Percentiles rank a stretch among this genome's conserved stretches.
These are phyloP conservation scores for Marcusenius ussheri DNA, from an alignment of 2,113 vertebrate species.

Conservation along the genomic window DNA sequence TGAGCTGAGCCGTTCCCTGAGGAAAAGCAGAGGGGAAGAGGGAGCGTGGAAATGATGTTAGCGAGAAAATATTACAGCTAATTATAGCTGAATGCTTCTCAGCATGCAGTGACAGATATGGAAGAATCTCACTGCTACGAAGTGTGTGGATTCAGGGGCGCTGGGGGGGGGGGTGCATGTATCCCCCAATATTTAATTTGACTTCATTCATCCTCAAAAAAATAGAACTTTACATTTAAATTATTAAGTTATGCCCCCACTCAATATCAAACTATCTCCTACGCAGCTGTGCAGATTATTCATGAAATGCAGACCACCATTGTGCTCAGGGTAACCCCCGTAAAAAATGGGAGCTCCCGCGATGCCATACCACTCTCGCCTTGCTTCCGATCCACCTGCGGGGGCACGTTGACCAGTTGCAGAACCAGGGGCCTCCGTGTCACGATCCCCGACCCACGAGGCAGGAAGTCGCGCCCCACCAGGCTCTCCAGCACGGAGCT, in stretches of 20 bases:
- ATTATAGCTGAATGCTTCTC: neutral
- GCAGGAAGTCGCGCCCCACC: conserved; percentile 68
- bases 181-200: neutral
- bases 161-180: neutral
- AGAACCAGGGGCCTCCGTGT: conserved; percentile 67
- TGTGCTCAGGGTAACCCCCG: neutral
- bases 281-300: neutral
- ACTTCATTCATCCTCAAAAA: neutral
- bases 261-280: neutral
- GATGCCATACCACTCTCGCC: conserved; percentile 50
- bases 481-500: conserved; percentile 69
- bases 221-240: neutral
- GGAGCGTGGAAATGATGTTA: conserved; percentile 22
- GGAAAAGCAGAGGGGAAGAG: conserved; percentile 30
- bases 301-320: neutral
- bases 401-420: conserved; percentile 61
- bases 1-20: conserved; percentile 57
- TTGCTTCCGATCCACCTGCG: conserved; percentile 50
- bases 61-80: neutral
- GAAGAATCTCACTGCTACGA: neutral
- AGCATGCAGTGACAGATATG: neutral
- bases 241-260: neutral
- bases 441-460: conserved; percentile 66
- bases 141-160: neutral
- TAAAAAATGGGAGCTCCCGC: neutral